Evolutionary conservation across 1,140 invertebrate species (phyloP).

Genomic region (Pseudomyrmex dendroicus): DNA sequence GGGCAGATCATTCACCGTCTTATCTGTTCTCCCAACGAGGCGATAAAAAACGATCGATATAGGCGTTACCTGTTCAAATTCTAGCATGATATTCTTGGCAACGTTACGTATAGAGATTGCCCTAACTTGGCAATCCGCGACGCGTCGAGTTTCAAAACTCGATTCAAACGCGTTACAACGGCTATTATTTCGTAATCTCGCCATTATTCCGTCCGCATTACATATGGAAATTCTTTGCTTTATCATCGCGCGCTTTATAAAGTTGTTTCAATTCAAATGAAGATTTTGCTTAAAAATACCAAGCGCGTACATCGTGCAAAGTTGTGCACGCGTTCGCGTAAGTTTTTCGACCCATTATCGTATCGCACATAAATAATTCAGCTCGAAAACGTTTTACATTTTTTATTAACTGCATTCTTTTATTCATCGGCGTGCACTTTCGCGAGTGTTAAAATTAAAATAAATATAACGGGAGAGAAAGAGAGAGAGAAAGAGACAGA

Average conservation of each 20-base stretch:
- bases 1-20: constrained; percentile 6
- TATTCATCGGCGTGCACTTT: neutral
- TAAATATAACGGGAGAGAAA: neutral
- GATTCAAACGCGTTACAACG: constrained; percentile 10
- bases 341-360: too few species aligned
- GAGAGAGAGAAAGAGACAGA: too few species aligned
- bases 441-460: neutral
- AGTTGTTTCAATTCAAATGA: neutral
- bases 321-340: too few species aligned
- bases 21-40: constrained; percentile 10
- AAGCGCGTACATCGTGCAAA: neutral
- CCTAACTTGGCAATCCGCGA: constrained; percentile 24
- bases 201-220: constrained; percentile 3
- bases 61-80: constrained; percentile 31
- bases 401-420: neutral
- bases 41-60: constrained; percentile 46
- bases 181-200: constrained; percentile 25
- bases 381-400: neutral
- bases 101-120: neutral
- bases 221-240: neutral
- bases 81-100: constrained; percentile 46
- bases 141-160: constrained; percentile 7
- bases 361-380: too few species aligned
- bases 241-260: neutral
- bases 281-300: neutral